Evolutionary conservation across 2,113 vertebrate genomes (phyloP).

Genomic region (Hiodon alosoides): DNA sequence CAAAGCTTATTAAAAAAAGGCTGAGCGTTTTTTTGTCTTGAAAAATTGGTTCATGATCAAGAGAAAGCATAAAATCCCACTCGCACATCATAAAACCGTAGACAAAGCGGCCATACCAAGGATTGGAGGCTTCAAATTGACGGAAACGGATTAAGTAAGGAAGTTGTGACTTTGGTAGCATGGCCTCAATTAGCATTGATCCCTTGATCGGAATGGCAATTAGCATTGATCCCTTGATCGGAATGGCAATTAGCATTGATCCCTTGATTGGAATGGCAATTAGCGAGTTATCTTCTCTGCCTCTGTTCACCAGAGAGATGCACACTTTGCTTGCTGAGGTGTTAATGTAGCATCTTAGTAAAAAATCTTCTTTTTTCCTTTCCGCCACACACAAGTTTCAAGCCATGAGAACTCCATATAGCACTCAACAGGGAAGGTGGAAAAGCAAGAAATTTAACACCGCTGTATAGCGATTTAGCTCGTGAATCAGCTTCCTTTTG

Average conservation of each 20-base stretch:
- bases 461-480: too few species aligned
- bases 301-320: neutral
- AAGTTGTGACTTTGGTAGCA: neutral
- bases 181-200: neutral
- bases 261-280: neutral
- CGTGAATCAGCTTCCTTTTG: too few species aligned
- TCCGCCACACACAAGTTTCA: neutral
- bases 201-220: too few species aligned
- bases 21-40: too few species aligned
- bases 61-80: too few species aligned
- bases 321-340: neutral
- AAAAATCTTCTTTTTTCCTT: neutral
- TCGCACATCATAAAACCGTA: too few species aligned
- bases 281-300: neutral
- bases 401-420: neutral
- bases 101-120: neutral
- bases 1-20: too few species aligned
- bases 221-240: neutral
- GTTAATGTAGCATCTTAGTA: neutral
- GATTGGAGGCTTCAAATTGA: neutral
- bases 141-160: neutral
- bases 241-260: neutral
- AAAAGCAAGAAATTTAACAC: too few species aligned
- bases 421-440: neutral
- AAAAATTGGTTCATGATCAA: too few species aligned